Evolutionary conservation across 2,888 invertebrate species (phyloP).

Genomic region (Eristalis intricaria): DNA sequence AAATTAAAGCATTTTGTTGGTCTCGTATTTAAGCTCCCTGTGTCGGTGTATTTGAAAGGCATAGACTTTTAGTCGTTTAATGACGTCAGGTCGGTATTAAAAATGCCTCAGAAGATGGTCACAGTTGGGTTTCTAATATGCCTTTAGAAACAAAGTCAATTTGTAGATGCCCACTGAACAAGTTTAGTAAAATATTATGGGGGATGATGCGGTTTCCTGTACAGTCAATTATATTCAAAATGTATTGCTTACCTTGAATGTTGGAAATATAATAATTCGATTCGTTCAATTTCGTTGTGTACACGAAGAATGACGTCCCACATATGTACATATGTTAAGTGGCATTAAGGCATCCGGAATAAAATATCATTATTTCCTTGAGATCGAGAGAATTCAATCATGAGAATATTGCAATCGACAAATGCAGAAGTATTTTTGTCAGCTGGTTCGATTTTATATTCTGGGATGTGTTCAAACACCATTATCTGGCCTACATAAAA

Average conservation of each 20-base stretch:
- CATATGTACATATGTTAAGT: too few relatives aligned
- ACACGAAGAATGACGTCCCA: neutral
- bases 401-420: too few relatives aligned
- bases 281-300: neutral
- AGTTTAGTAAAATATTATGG: constrained; percentile 55
- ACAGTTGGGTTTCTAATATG: constrained; percentile 64
- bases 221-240: constrained; percentile 37
- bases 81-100: constrained; percentile 61
- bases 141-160: constrained; percentile 43
- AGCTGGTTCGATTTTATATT: too few relatives aligned
- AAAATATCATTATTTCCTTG: too few relatives aligned
- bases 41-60: constrained; percentile 68
- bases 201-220: constrained; percentile 55
- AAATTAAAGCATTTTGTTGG: constrained; percentile 58
- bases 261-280: neutral
- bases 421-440: too few relatives aligned
- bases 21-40: constrained; percentile 37
- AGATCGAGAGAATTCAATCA: too few relatives aligned
- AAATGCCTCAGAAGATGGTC: constrained; percentile 62
- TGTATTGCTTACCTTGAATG: neutral
- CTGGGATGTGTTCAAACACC: too few relatives aligned
- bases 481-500: too few relatives aligned
- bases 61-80: constrained; percentile 66
- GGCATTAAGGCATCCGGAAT: neutral
- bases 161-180: constrained; percentile 33